Percentiles rank a stretch among this genome's conserved stretches.
Conservation (phyloP, 1,140 invertebrate genomes). For the Macrobrachium nipponense region DNA sequence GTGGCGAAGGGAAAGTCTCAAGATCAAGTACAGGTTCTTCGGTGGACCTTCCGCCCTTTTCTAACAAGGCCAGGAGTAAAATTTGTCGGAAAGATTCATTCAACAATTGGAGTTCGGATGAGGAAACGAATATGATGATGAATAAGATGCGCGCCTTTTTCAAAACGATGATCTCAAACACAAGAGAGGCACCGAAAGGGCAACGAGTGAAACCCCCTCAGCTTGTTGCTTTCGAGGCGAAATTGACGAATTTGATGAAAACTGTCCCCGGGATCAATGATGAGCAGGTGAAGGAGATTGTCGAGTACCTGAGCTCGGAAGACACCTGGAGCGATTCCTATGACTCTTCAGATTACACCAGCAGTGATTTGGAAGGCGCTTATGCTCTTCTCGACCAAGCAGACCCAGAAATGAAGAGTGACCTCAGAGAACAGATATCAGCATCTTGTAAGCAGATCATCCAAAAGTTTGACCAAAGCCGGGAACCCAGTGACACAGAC, state of each 20-base stretch:
- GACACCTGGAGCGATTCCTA: slow-evolving; percentile 94
- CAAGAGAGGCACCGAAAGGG: slow-evolving; percentile 52
- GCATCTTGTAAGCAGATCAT: slow-evolving; percentile 90
- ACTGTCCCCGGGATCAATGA: slow-evolving; percentile 90
- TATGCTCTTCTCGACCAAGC: slow-evolving; percentile 65
- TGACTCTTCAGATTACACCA: slow-evolving; percentile 90
- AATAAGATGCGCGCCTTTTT: slow-evolving; percentile 92
- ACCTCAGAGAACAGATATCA: slow-evolving; percentile 85
- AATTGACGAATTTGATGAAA: slow-evolving; percentile 90
- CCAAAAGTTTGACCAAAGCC: slow-evolving; percentile 79
- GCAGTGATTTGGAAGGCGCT: slow-evolving; percentile 85
- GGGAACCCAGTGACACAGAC: slow-evolving; percentile 62
- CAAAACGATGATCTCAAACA: slow-evolving; percentile 70
- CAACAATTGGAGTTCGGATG: slow-evolving; percentile 92
- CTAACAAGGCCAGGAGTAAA: slow-evolving; percentile 68
- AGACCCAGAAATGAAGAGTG: slow-evolving; percentile 75
- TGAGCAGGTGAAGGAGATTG: slow-evolving; percentile 89
- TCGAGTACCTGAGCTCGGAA: slow-evolving; percentile 90
- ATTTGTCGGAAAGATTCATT: slow-evolving; percentile 87
- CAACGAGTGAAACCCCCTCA: slow-evolving; percentile 79
- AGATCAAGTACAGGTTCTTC: slow-evolving; percentile 62
- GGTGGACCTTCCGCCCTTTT: slow-evolving; percentile 63
- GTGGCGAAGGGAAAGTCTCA: slow-evolving; percentile 64
- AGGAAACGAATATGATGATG: slow-evolving; percentile 95
- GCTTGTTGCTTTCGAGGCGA: slow-evolving; percentile 87